phyloP scores from a whole-genome alignment of 1,140 invertebrate species.

The Orussus abietinus region DNA sequence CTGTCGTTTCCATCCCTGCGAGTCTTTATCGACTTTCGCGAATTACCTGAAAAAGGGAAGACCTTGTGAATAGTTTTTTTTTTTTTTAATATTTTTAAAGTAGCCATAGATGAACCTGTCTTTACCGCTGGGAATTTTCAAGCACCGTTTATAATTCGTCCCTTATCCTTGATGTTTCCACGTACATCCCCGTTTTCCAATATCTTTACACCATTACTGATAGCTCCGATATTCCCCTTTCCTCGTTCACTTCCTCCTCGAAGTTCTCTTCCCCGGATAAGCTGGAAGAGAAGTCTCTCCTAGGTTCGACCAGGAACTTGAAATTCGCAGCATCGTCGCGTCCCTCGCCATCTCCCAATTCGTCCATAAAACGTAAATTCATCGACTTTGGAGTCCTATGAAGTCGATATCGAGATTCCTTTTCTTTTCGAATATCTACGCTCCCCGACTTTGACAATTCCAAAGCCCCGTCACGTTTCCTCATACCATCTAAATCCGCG shows the following conservation, averaged over 20 bases:
- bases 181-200: conserved; percentile 3
- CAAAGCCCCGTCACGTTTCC: background rate
- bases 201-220: conserved; percentile 1
- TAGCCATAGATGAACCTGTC: background rate
- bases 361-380: conserved; percentile 9
- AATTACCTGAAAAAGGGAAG: conserved; percentile 1
- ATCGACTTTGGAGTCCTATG: conserved; percentile 14
- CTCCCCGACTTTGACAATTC: background rate
- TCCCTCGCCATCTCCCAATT: background rate
- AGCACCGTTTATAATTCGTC: background rate
- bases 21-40: background rate
- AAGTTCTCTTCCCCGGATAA: conserved; percentile 3
- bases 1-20: no score
- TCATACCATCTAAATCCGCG: background rate
- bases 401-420: conserved; percentile 2
- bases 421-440: no score
- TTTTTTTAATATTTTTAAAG: conserved; percentile 21
- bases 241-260: conserved; percentile 4
- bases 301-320: background rate
- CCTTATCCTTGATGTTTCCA: conserved; percentile 1
- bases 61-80: no score
- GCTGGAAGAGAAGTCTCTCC: background rate
- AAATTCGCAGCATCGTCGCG: background rate
- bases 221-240: conserved; percentile 1
- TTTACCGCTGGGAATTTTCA: background rate